Evolutionary conservation across 2,888 invertebrate species (phyloP), one percentile per base, ranked within the genome.

Genomic region (Lepetodrilus schrolli): DNA sequence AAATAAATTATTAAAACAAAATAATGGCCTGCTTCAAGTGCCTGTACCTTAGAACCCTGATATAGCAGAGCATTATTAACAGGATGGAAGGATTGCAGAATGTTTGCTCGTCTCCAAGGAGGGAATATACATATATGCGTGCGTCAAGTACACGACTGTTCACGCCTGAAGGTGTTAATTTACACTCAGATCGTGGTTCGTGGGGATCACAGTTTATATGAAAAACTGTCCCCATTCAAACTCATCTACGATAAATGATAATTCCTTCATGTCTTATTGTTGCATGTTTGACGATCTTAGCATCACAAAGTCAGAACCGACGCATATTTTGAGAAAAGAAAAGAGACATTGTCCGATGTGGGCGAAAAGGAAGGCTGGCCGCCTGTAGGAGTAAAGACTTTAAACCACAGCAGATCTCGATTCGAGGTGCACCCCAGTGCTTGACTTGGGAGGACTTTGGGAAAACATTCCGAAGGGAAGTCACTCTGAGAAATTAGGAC

Each of bases 241-340:
- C 58, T 58, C 34, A 26, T 58, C 34, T 34, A 10, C 1, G 26
- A 58, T 23, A 58, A 58, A 23, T 58, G 26, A 58, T 58, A 58
- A 58, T 30, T 58, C 58, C 34, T 30, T 30, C 34, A 58, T 23
- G 58, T 58, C 34, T 34, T 34, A 58, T 58, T 30, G 26, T 26
- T 4, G 58, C 58, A 58, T 58, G 58, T 58, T 58, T 58, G 34
- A 34, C 26, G 58, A 58, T 58, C 58, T 58, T 58, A 30, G 30
- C 58, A 58, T 58, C 58, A 7, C 58, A 10, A 58, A 30, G 58
- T 58, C 34, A 58, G 17, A 58, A 58, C 8, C 58, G 5, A 13
- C 26, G 10, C 58, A 13, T 34, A 30, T 13, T 30, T 58, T n/a
- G n/a, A 26, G 1, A n/a, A 30, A 58, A 58, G 58, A 58, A 58